A percentile compares a stretch with the other conserved stretches of the same genome.
These are phyloP conservation scores for Eudemis profundana DNA, from an alignment of 2,888 invertebrate genomes.

Conservation along the genomic window DNA sequence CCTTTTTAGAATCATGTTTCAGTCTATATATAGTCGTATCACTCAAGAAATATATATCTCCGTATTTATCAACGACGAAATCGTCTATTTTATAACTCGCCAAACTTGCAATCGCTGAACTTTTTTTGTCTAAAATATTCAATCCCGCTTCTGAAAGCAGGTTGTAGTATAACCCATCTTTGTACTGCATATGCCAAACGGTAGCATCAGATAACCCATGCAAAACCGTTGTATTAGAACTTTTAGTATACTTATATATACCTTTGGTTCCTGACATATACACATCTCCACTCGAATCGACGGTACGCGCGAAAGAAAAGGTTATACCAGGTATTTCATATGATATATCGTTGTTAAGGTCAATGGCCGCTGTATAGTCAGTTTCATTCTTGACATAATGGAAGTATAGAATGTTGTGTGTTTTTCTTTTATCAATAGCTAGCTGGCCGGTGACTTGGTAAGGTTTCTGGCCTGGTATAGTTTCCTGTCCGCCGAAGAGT, in stretches of 20 bases:
- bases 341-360: constrained; percentile 62
- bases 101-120: constrained; percentile 41
- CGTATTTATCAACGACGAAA: constrained; percentile 66
- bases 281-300: constrained; percentile 62
- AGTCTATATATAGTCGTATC: constrained; percentile 60
- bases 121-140: constrained; percentile 57
- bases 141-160: constrained; percentile 61
- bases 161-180: constrained; percentile 64
- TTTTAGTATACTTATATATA: constrained; percentile 61
- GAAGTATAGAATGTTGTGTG: constrained; percentile 66
- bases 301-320: constrained; percentile 68
- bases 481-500: constrained; percentile 55
- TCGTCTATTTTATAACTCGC: constrained; percentile 62
- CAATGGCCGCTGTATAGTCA: constrained; percentile 65
- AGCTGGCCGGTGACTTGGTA: constrained; percentile 67
- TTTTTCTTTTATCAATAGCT: constrained; percentile 66
- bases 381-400: constrained; percentile 61
- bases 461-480: neutral
- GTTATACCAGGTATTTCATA: constrained; percentile 57
- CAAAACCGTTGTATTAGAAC: constrained; percentile 53
- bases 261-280: constrained; percentile 67
- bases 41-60: constrained; percentile 69
- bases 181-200: constrained; percentile 70
- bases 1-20: constrained; percentile 59
- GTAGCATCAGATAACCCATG: constrained; percentile 63